A percentile compares a stretch with the other conserved stretches of the same genome.
Evolutionary conservation across 2,888 invertebrate species (phyloP).

Genomic region (Brachyopa scutellaris): DNA sequence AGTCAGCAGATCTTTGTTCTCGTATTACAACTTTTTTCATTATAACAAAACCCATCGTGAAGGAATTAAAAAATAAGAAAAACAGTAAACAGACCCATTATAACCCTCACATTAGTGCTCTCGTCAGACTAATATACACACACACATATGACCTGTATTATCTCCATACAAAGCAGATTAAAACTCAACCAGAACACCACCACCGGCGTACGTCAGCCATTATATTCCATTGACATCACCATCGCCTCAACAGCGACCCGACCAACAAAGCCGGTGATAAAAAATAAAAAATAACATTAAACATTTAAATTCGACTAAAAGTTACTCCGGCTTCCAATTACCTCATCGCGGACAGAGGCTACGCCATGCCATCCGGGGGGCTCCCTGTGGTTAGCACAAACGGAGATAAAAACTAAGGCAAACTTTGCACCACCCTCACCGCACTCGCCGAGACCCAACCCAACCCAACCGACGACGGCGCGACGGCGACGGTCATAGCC

Average conservation of each 20-base stretch:
- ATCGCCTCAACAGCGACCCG: conserved; percentile 39
- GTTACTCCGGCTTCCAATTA: conserved; percentile 58
- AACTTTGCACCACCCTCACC: conserved; percentile 20
- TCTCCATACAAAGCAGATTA: conserved; percentile 68
- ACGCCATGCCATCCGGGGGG: conserved; percentile 53
- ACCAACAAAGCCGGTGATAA: conserved; percentile 63
- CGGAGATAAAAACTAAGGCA: conserved; percentile 61
- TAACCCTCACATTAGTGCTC: conserved; percentile 57
- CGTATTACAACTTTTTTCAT: conserved; percentile 15
- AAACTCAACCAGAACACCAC: conserved; percentile 46
- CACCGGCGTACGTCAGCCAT: conserved; percentile 62
- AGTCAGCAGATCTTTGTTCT: conserved; percentile 18
- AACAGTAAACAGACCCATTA: conserved; percentile 66
- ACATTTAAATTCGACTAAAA: conserved; percentile 62
- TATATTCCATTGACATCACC: conserved; percentile 64
- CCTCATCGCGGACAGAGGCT: conserved; percentile 52
- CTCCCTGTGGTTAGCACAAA: conserved; percentile 60
- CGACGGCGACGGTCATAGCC: no score
- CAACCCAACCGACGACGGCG: no score
- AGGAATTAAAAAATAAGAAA: conserved; percentile 54
- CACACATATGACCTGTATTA: conserved; percentile 52
- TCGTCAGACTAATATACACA: conserved; percentile 17
- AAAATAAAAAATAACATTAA: conserved; percentile 45
- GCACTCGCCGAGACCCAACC: no score
- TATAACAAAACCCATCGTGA: conserved; percentile 30